Conservation (phyloP, 2,113 vertebrate genomes). For the Vulpes vulpes region DNA sequence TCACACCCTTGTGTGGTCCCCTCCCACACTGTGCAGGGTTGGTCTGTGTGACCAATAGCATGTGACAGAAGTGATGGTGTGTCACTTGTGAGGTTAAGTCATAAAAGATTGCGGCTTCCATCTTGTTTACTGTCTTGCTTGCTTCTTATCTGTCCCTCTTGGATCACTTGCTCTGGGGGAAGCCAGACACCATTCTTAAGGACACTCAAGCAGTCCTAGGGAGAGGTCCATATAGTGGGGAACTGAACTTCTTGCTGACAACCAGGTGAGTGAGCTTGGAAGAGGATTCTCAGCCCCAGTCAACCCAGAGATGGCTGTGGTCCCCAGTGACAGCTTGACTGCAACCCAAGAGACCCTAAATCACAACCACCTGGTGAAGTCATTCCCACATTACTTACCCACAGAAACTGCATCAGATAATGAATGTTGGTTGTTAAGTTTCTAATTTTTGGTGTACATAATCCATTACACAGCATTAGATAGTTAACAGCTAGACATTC, state of each 20-base stretch:
- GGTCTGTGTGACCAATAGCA: neutral
- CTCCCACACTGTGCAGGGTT: neutral
- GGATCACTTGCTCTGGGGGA: neutral
- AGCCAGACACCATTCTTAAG: neutral
- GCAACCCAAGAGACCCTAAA: neutral
- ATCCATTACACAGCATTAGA: neutral
- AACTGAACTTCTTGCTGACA: neutral
- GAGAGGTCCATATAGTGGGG: neutral
- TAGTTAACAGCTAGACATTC: neutral
- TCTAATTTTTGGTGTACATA: neutral
- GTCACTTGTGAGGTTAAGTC: neutral
- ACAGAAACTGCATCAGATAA: neutral
- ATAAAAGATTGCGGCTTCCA: neutral
- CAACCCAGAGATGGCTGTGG: neutral
- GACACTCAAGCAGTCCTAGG: neutral
- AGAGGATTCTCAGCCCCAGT: neutral
- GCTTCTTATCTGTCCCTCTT: neutral
- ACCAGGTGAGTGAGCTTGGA: neutral
- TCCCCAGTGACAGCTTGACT: neutral
- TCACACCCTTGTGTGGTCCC: neutral
- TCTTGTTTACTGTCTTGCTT: neutral
- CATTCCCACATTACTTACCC: neutral
- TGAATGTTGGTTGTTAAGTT: neutral
- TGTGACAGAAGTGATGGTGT: neutral
- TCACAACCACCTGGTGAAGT: neutral